Conservation (phyloP, 2,113 vertebrate genomes). For the Phoxinus phoxinus region DNA sequence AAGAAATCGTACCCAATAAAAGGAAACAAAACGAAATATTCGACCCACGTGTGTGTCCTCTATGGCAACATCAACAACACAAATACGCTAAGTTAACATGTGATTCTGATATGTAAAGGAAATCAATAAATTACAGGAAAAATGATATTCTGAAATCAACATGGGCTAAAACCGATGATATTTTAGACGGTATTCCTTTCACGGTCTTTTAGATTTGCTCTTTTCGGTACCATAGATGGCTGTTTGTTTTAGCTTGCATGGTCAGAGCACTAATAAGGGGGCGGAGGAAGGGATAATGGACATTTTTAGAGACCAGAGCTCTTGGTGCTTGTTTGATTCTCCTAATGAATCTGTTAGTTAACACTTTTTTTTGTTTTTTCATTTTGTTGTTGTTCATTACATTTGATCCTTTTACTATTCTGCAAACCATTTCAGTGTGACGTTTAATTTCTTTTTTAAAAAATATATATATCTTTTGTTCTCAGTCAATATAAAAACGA, state of each 20-base stretch:
- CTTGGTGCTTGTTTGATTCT: conserved; percentile 70
- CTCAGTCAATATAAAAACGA: conserved; percentile 88
- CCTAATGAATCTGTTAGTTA: conserved; percentile 66
- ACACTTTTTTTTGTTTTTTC: conserved; percentile 59
- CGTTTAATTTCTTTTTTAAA: conserved; percentile 84
- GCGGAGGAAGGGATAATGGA: conserved; percentile 76
- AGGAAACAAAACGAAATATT: conserved; percentile 78
- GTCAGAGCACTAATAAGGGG: conserved; percentile 77
- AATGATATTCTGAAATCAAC: conserved; percentile 77
- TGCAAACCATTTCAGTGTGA: conserved; percentile 82
- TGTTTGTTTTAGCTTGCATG: conserved; percentile 72
- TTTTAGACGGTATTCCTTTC: conserved; percentile 80
- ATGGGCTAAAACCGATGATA: conserved; percentile 83
- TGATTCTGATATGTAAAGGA: conserved; percentile 82
- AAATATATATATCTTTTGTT: conserved; percentile 87
- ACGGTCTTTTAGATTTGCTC: conserved; percentile 73
- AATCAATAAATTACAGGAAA: conserved; percentile 81
- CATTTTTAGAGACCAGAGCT: conserved; percentile 75
- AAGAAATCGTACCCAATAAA: conserved; percentile 79
- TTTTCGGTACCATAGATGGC: conserved; percentile 71
- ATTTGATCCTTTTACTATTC: conserved; percentile 78
- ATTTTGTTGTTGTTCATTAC: conserved; percentile 57
- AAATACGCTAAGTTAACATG: conserved; percentile 82
- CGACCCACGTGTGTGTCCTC: conserved; percentile 81
- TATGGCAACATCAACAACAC: conserved; percentile 85